Evolutionary conservation across 2,797 vertebrate genomes (phyloP).

Genomic region (Chloroceryle inda): DNA sequence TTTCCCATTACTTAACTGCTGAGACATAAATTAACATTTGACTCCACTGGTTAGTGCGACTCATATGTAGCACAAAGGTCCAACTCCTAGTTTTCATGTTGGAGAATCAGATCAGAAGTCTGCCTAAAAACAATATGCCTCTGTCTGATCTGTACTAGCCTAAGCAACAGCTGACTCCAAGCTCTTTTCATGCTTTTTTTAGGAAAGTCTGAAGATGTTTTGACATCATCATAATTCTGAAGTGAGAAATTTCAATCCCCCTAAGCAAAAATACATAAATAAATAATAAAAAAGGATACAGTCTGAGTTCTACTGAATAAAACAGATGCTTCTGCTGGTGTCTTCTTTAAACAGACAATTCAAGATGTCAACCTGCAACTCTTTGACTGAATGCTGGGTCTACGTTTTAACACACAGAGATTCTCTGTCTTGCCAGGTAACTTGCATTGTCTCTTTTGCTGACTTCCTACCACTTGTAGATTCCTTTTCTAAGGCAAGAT

Average conservation of each 20-base stretch:
- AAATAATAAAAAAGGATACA: background rate
- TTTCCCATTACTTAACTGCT: slow-evolving; percentile 15
- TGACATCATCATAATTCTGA: background rate
- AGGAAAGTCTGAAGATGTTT: background rate
- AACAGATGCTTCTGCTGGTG: background rate
- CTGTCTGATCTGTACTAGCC: background rate
- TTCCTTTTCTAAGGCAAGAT: background rate
- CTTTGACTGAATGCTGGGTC: background rate
- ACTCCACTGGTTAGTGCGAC: background rate
- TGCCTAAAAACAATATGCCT: background rate
- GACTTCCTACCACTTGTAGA: background rate
- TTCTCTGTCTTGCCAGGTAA: background rate
- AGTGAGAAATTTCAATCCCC: background rate
- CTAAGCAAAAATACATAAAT: background rate
- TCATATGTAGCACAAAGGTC: background rate
- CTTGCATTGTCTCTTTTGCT: rapidly evolving
- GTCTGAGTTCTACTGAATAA: background rate
- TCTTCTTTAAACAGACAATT: background rate
- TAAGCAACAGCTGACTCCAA: slow-evolving; percentile 14
- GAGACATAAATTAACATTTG: slow-evolving; percentile 36
- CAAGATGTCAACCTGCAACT: background rate
- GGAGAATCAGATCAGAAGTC: slow-evolving; percentile 23
- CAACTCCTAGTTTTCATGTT: slow-evolving; percentile 10
- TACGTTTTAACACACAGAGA: background rate
- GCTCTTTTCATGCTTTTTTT: background rate